Evolutionary conservation across 2,888 invertebrate species (phyloP).

Genomic region (Abscondita cerata): DNA sequence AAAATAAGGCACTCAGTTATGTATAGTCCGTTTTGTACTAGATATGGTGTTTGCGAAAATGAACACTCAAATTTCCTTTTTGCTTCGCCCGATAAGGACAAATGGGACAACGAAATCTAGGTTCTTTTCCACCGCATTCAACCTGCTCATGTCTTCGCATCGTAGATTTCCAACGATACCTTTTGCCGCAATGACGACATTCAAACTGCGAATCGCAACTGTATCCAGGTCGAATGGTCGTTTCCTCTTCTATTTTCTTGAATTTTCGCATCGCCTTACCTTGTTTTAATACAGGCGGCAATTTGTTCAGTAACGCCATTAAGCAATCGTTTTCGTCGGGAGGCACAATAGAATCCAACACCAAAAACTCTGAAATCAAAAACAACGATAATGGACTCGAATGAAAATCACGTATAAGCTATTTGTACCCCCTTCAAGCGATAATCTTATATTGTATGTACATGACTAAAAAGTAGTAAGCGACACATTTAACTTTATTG

Average conservation of each 20-base stretch:
- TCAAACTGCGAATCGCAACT: conserved; percentile 67
- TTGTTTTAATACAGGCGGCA: conserved; percentile 38
- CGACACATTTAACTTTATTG: not conserved
- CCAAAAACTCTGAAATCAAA: conserved; percentile 51
- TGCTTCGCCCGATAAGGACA: conserved; percentile 85
- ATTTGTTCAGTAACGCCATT: conserved; percentile 36
- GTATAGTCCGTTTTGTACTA: no score
- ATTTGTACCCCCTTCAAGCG: no score
- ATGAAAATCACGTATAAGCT: no score
- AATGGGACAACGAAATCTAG: conserved; percentile 81
- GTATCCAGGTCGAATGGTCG: conserved; percentile 46
- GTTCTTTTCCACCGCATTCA: conserved; percentile 82
- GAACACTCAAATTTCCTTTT: conserved; percentile 81
- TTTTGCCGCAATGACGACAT: conserved; percentile 82
- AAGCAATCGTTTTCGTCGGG: conserved; percentile 45
- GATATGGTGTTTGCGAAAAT: conserved; percentile 77
- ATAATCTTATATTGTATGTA: no score
- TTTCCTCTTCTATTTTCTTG: conserved; percentile 35
- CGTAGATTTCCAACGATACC: conserved; percentile 87
- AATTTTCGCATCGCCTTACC: conserved; percentile 55
- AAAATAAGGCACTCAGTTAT: not conserved
- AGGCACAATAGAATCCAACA: conserved; percentile 52
- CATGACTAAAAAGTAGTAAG: no score
- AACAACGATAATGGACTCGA: not conserved
- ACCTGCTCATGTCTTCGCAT: conserved; percentile 85